phyloP scores from a whole-genome alignment of 2,113 vertebrate species.

The Nothobranchius furzeri region DNA sequence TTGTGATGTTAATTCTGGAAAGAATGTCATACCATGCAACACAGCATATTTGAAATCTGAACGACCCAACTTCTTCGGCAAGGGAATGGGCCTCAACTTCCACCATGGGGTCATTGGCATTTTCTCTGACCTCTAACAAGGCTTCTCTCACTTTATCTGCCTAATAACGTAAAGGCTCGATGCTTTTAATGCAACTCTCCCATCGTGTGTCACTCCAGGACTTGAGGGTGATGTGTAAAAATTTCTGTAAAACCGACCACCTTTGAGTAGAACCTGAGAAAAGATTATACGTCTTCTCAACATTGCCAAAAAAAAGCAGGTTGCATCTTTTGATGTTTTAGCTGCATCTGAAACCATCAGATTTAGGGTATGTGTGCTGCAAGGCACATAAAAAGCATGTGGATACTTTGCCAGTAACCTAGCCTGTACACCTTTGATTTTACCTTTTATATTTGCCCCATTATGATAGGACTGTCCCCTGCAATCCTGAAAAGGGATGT shows the following conservation, averaged over 20 bases:
- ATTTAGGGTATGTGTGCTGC: conserved; percentile 21
- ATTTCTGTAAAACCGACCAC: not conserved
- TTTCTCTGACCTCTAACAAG: not conserved
- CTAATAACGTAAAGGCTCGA: not conserved
- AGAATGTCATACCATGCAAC: conserved; percentile 7
- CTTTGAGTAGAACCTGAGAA: too few relatives aligned
- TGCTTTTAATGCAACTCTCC: not conserved
- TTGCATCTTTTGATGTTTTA: not conserved
- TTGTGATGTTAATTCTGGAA: not conserved
- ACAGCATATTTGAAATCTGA: conserved; percentile 1
- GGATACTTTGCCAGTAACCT: conserved; percentile 7
- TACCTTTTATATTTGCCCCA: conserved; percentile 40
- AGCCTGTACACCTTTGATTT: conserved; percentile 30
- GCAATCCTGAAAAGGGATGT: not conserved
- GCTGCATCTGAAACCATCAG: conserved; percentile 4
- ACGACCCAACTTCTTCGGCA: not conserved
- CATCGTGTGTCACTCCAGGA: not conserved
- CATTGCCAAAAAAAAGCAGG: too few relatives aligned
- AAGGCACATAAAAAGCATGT: conserved; percentile 22
- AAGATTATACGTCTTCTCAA: too few relatives aligned
- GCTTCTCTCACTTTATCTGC: too few relatives aligned
- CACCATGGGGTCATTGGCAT: not conserved
- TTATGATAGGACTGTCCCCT: conserved; percentile 14
- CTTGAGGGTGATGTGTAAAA: not conserved
- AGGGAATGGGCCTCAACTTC: not conserved